These are phyloP conservation scores for Temnothorax rugatulus DNA, from an alignment of 2,888 invertebrate species.

Conservation along the genomic window DNA sequence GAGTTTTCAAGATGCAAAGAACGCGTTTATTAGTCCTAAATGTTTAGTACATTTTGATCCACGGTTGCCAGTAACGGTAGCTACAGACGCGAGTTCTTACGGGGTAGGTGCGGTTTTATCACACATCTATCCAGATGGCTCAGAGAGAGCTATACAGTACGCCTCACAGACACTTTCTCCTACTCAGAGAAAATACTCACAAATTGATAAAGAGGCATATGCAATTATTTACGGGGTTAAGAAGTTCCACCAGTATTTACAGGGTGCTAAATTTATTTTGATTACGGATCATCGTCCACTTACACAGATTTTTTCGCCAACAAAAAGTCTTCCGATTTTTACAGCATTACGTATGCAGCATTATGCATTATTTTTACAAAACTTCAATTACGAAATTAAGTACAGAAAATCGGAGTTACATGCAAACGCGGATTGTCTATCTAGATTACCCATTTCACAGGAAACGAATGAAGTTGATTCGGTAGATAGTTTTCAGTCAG, in stretches of 20 bases:
- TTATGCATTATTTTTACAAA: conserved; percentile 5
- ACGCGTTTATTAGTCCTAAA: conserved; percentile 29
- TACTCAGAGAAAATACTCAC: conserved; percentile 53
- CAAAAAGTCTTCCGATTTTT: conserved; percentile 54
- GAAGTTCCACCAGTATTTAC: conserved; percentile 60
- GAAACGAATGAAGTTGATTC: too few species aligned
- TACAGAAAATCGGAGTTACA: too few species aligned
- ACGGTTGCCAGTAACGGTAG: too few species aligned
- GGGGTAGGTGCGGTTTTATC: too few species aligned
- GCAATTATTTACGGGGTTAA: conserved; percentile 58
- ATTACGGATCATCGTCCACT: conserved; percentile 58
- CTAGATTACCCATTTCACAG: too few species aligned
- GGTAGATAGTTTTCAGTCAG: too few species aligned
- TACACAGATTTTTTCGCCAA: conserved; percentile 55
- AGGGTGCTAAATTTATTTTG: conserved; percentile 54
- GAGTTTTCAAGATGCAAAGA: conserved; percentile 45
- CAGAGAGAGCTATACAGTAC: too few species aligned
- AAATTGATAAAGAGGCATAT: conserved; percentile 36
- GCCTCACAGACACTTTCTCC: conserved; percentile 46
- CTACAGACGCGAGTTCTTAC: too few species aligned
- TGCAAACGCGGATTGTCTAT: too few species aligned
- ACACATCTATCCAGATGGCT: too few species aligned
- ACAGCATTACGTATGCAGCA: conserved; percentile 54
- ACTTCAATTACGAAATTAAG: background rate
- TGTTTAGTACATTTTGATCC: too few species aligned